phyloP scores from a whole-genome alignment of 2,113 vertebrate genomes.

The Thinocorus orbignyianus region DNA sequence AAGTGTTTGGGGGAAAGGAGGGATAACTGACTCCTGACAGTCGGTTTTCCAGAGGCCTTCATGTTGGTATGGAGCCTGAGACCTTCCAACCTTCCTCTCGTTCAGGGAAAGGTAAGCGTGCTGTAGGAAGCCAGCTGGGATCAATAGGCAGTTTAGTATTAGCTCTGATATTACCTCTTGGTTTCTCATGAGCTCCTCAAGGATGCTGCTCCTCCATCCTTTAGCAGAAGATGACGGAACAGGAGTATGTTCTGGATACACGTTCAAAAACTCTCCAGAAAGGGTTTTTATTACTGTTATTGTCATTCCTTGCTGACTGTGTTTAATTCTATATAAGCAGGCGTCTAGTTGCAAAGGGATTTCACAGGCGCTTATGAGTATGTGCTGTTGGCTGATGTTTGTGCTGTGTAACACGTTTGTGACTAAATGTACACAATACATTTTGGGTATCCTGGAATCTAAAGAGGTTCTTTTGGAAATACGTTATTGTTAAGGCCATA shows the following conservation, averaged over 20 bases:
- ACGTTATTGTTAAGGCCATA: not conserved
- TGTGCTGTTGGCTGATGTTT: not conserved
- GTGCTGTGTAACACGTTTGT: not conserved
- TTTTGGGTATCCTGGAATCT: not conserved
- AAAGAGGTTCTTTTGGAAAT: not conserved
- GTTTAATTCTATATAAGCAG: not conserved
- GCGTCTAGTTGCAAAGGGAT: not conserved
- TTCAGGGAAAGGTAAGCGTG: not conserved
- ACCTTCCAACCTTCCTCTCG: not conserved
- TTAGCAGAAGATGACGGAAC: not conserved
- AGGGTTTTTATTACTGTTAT: not conserved
- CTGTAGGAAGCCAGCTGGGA: too few relatives aligned
- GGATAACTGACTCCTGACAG: not conserved
- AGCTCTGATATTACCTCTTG: too few relatives aligned
- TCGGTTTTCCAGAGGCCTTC: not conserved
- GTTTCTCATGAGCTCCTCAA: fast-evolving
- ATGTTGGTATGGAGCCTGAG: not conserved
- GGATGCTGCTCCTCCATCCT: not conserved
- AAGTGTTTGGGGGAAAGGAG: not conserved
- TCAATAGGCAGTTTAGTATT: too few relatives aligned
- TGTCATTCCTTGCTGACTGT: not conserved
- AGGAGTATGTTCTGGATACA: not conserved
- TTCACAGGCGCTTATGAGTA: not conserved
- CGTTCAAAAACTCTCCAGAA: not conserved
- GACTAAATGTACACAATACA: not conserved